Percentiles rank a stretch among this genome's conserved stretches.
phyloP scores from a whole-genome alignment of 2,113 vertebrate species.

The Myodes glareolus region DNA sequence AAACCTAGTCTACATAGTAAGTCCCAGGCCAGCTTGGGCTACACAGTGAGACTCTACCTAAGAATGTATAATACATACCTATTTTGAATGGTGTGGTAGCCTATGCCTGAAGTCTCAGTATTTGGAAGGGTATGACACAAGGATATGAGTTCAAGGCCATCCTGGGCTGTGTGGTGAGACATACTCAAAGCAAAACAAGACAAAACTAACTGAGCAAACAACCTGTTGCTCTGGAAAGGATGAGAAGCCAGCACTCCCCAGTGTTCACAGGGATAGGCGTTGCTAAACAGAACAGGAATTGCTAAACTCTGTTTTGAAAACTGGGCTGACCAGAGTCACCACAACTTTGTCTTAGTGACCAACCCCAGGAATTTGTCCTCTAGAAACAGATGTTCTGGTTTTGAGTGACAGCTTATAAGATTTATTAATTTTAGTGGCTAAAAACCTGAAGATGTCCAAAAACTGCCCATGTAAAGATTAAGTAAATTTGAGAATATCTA shows the following conservation, averaged over 20 bases:
- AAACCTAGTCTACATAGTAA: not conserved
- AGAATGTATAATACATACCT: not conserved
- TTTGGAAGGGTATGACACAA: not conserved
- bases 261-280: too few relatives aligned
- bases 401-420: not conserved
- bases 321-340: not conserved
- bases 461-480: not conserved
- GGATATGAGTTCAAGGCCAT: too few relatives aligned
- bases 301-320: not conserved
- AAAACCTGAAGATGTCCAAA: not conserved
- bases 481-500: not conserved
- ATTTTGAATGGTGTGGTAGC: not conserved
- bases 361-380: not conserved
- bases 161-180: rapidly evolving
- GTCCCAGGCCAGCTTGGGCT: not conserved
- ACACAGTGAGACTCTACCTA: not conserved
- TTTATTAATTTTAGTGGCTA: not conserved
- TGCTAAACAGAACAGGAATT: not conserved
- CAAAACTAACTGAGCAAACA: not conserved
- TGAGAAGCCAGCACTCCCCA: not conserved
- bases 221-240: not conserved
- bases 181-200: not conserved
- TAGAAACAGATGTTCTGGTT: not conserved
- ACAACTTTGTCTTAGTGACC: not conserved
- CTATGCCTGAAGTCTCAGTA: not conserved